A percentile compares a stretch with the other conserved stretches of the same genome.
Evolutionary conservation across 2,113 vertebrate species (phyloP).

Genomic region (Oncorhynchus gorbuscha): DNA sequence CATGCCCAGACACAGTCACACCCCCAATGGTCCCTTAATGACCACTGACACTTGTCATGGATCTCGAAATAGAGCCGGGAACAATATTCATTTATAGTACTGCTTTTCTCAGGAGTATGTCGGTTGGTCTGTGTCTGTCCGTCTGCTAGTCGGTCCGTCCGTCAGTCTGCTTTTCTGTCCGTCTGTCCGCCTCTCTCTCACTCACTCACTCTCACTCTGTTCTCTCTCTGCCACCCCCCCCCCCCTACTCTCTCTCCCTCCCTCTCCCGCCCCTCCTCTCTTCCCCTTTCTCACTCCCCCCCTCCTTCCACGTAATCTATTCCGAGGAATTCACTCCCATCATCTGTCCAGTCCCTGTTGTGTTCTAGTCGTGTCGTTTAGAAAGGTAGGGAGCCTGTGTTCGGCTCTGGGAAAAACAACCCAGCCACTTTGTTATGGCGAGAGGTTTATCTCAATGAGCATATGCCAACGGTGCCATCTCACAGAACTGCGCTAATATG

Average conservation of each 20-base stretch:
- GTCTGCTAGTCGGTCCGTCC: too few relatives aligned
- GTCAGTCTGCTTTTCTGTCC: too few relatives aligned
- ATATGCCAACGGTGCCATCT: not conserved
- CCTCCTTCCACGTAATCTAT: not conserved
- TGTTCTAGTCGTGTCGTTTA: slow-evolving; percentile 27
- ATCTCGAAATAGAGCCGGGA: too few relatives aligned
- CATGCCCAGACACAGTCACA: too few relatives aligned
- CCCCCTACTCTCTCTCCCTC: not conserved
- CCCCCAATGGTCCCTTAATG: too few relatives aligned
- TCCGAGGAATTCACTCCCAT: slow-evolving; percentile 23
- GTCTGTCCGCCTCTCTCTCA: not conserved
- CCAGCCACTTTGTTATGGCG: slow-evolving; percentile 37
- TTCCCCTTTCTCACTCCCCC: not conserved
- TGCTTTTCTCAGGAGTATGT: too few relatives aligned
- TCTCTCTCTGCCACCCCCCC: not conserved
- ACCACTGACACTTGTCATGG: too few relatives aligned
- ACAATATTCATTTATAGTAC: too few relatives aligned
- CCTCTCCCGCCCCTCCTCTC: not conserved
- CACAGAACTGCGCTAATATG: slow-evolving; percentile 8
- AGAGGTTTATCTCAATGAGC: slow-evolving; percentile 26
- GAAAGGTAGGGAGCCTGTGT: slow-evolving; percentile 12
- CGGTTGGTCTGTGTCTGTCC: too few relatives aligned
- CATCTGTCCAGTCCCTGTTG: slow-evolving; percentile 31
- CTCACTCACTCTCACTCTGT: not conserved
- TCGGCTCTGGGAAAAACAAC: slow-evolving; percentile 43